A percentile compares a stretch with the other conserved stretches of the same genome.
Conservation (phyloP, 1,140 invertebrate genomes). For the Campoletis sonorensis region DNA sequence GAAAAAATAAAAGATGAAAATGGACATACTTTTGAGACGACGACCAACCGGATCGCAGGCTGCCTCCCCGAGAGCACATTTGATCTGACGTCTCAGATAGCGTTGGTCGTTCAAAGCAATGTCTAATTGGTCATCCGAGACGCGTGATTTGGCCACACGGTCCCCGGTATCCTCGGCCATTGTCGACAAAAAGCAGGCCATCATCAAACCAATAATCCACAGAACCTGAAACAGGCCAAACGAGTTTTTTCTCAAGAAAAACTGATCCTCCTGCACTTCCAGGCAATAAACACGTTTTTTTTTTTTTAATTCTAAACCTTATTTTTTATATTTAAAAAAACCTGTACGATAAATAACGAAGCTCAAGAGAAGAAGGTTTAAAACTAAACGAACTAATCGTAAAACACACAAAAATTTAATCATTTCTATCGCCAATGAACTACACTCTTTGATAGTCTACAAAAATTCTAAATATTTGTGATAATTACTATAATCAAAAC, state of each 20-base stretch:
- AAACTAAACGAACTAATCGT: too few species aligned
- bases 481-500: too few species aligned
- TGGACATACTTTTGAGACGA: constrained; percentile 81
- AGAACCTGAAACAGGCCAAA: constrained; percentile 57
- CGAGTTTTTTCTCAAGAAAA: constrained; percentile 15
- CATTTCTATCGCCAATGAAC: too few species aligned
- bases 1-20: constrained; percentile 30
- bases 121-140: constrained; percentile 81
- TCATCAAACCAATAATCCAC: constrained; percentile 45
- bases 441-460: too few species aligned
- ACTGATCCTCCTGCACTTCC: background rate
- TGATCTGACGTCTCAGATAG: constrained; percentile 83
- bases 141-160: constrained; percentile 66
- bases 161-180: constrained; percentile 50
- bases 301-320: background rate
- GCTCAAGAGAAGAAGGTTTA: too few species aligned
- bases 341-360: too few species aligned
- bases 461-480: too few species aligned
- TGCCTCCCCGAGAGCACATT: constrained; percentile 83
- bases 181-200: constrained; percentile 37
- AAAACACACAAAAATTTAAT: too few species aligned
- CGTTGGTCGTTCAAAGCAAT: constrained; percentile 82
- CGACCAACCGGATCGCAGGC: constrained; percentile 84
- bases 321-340: background rate
- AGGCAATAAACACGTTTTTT: too few species aligned